Conservation (phyloP, 2,888 invertebrate genomes). For the Macaria notata region DNA sequence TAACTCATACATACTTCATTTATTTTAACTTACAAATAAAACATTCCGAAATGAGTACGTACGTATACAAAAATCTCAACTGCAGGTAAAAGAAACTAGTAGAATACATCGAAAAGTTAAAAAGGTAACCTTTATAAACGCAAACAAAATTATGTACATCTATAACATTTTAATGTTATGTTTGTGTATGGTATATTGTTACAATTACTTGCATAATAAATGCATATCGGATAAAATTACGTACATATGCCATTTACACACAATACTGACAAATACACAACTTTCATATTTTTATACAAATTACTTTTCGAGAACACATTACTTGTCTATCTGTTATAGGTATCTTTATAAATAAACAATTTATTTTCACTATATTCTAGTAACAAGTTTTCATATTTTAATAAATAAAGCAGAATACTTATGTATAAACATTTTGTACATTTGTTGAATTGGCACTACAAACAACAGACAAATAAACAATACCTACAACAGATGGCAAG, state of each 20-base stretch:
- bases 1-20: conserved; percentile 14
- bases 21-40: conserved; percentile 28
- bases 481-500: no score
- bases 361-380: no score
- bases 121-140: no score
- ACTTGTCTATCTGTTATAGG: not conserved
- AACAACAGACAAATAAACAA: no score
- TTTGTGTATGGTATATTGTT: not conserved
- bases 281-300: no score
- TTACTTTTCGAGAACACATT: not conserved
- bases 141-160: no score
- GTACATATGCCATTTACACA: conserved; percentile 5
- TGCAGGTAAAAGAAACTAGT: not conserved
- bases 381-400: no score
- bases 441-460: no score
- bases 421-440: no score
- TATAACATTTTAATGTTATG: no score
- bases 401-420: no score
- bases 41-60: conserved; percentile 23
- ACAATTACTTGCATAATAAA: conserved; percentile 11
- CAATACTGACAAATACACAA: conserved; percentile 6
- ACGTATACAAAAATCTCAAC: conserved; percentile 2
- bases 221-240: conserved; percentile 11
- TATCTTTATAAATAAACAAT: not conserved
- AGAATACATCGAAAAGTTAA: no score